These are phyloP conservation scores for Lysandra bellargus DNA, from an alignment of 2,888 invertebrate species.

Conservation along the genomic window DNA sequence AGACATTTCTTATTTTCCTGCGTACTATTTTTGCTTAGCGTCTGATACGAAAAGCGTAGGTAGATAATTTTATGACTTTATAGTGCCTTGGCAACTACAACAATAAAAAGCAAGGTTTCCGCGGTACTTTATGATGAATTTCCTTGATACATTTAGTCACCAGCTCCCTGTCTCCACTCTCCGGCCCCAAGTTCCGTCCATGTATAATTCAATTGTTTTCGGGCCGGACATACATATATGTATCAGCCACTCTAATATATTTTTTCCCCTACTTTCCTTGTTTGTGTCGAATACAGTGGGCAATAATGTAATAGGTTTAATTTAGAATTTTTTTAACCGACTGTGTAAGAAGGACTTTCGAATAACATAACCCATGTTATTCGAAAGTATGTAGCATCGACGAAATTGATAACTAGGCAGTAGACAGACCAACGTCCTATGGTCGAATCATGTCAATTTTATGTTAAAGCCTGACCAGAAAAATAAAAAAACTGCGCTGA, in stretches of 20 bases:
- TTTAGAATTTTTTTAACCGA: too few species aligned
- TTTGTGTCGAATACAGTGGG: background rate
- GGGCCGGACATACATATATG: background rate
- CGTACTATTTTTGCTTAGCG: too few species aligned
- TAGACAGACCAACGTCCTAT: too few species aligned
- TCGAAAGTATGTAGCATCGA: background rate
- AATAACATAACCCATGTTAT: background rate
- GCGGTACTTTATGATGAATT: background rate
- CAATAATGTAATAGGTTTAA: background rate
- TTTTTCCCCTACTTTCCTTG: background rate
- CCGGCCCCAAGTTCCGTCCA: background rate
- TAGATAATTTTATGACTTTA: too few species aligned
- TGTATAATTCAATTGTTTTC: slow-evolving; percentile 11
- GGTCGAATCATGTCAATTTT: too few species aligned
- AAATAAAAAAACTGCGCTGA: too few species aligned
- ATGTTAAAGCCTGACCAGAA: too few species aligned
- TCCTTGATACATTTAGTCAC: background rate
- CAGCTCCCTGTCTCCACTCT: background rate
- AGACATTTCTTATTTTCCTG: too few species aligned
- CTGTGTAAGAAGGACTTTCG: too few species aligned
- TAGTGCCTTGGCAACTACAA: too few species aligned
- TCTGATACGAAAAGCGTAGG: too few species aligned
- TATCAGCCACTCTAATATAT: slow-evolving; percentile 1
- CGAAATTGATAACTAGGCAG: too few species aligned
- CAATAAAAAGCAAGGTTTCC: background rate